phyloP scores from a whole-genome alignment of 2,113 vertebrate genomes.

The Xiphophorus hellerii region DNA sequence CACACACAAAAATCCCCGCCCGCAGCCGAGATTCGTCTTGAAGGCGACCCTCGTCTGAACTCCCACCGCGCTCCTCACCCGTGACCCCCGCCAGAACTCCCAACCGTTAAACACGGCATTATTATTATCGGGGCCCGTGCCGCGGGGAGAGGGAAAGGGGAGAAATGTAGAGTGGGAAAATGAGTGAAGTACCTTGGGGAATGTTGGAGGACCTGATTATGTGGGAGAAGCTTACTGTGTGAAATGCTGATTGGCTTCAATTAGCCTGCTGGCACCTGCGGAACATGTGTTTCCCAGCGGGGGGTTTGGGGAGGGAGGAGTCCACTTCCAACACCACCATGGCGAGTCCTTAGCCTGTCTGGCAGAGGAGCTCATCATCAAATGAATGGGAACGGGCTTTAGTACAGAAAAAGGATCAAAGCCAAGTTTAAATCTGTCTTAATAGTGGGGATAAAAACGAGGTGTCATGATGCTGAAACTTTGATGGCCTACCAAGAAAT shows the following conservation, averaged over 20 bases:
- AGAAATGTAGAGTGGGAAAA: slow-evolving; percentile 13
- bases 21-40: slow-evolving; percentile 8
- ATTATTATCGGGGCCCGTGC: slow-evolving; percentile 2
- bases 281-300: slow-evolving; percentile 52
- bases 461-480: neutral
- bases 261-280: slow-evolving; percentile 58
- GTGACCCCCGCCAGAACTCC: neutral
- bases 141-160: neutral
- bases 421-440: slow-evolving; percentile 17
- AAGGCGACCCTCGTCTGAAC: slow-evolving; percentile 20
- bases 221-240: slow-evolving; percentile 28
- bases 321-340: slow-evolving; percentile 32
- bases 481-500: neutral
- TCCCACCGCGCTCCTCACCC: slow-evolving; percentile 9
- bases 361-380: slow-evolving; percentile 30
- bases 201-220: slow-evolving; percentile 50
- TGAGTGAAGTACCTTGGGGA: slow-evolving; percentile 36
- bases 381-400: slow-evolving; percentile 23
- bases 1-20: slow-evolving; percentile 13
- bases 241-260: slow-evolving; percentile 67
- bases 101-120: slow-evolving; percentile 9
- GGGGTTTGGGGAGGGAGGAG: neutral
- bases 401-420: slow-evolving; percentile 15
- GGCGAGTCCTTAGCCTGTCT: slow-evolving; percentile 43
- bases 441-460: neutral